These are phyloP conservation scores for Aphidius ervi DNA, from an alignment of 1,140 invertebrate species.

Conservation along the genomic window DNA sequence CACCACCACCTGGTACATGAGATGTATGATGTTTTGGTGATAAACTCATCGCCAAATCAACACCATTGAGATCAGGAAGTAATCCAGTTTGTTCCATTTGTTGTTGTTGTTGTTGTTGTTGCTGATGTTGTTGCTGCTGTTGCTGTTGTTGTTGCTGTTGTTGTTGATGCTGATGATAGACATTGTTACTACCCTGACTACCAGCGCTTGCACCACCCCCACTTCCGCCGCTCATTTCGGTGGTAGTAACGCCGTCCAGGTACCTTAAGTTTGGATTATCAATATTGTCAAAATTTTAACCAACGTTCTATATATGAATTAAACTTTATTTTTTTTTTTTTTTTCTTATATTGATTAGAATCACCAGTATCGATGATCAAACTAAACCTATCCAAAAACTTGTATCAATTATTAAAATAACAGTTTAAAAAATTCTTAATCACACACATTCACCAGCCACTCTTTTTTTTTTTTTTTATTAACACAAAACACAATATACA, in stretches of 20 bases:
- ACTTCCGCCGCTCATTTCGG: conserved; percentile 52
- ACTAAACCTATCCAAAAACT: too few species aligned
- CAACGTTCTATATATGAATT: too few species aligned
- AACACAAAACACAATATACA: too few species aligned
- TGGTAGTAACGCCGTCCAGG: conserved; percentile 47
- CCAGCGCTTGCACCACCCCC: conserved; percentile 38
- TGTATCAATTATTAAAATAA: too few species aligned
- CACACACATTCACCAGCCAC: too few species aligned
- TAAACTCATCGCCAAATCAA: conserved; percentile 85
- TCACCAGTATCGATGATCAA: too few species aligned
- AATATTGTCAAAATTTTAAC: too few species aligned
- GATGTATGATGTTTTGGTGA: conserved; percentile 71
- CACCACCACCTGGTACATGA: conserved; percentile 45
- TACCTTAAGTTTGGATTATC: conserved; percentile 46
- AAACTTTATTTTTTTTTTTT: too few species aligned
- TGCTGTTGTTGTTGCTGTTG: conserved; percentile 41
- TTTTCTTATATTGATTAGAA: too few species aligned
- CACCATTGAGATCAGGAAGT: conserved; percentile 77
- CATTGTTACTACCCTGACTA: conserved; percentile 42
- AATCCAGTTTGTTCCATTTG: conserved; percentile 55
- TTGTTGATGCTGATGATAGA: conserved; percentile 41
- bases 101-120: conserved; percentile 47
- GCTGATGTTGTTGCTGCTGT: conserved; percentile 43
- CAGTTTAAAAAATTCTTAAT: too few species aligned
- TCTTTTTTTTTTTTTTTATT: too few species aligned